Percentiles rank a stretch among this genome's conserved stretches.
Conservation (phyloP, 2,888 invertebrate genomes). For the Apamea anceps region DNA sequence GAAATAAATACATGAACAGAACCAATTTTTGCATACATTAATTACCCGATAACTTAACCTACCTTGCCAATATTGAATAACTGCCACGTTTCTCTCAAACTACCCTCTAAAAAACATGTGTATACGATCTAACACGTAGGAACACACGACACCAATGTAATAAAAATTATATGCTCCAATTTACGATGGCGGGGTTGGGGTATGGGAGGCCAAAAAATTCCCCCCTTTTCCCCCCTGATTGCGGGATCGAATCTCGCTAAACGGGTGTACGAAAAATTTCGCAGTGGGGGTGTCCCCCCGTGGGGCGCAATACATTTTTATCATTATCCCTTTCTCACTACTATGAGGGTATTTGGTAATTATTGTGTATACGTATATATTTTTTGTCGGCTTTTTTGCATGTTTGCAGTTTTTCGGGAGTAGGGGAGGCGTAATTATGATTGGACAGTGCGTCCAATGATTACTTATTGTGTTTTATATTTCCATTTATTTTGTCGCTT, state of each 20-base stretch:
- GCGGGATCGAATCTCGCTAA: conserved; percentile 90
- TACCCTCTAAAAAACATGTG: conserved; percentile 58
- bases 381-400: conserved; percentile 63
- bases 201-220: conserved; percentile 82
- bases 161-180: conserved; percentile 91
- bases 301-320: conserved; percentile 87
- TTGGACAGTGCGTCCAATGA: conserved; percentile 62
- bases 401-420: conserved; percentile 65
- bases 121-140: conserved; percentile 74
- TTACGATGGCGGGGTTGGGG: conserved; percentile 82
- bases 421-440: conserved; percentile 59
- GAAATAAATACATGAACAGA: conserved; percentile 50
- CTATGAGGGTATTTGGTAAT: conserved; percentile 87
- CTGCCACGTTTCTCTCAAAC: conserved; percentile 37
- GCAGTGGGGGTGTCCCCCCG: conserved; percentile 75
- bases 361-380: conserved; percentile 83
- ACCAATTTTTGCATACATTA: conserved; percentile 54
- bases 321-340: conserved; percentile 87
- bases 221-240: conserved; percentile 85
- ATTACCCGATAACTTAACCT: conserved; percentile 34
- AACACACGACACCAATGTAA: conserved; percentile 88
- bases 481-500: conserved; percentile 48
- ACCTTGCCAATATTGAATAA: conserved; percentile 42
- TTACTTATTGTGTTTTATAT: conserved; percentile 59
- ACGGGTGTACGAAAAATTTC: conserved; percentile 84